phyloP scores from a whole-genome alignment of 2,113 vertebrate species.

The Pituophis catenifer region DNA sequence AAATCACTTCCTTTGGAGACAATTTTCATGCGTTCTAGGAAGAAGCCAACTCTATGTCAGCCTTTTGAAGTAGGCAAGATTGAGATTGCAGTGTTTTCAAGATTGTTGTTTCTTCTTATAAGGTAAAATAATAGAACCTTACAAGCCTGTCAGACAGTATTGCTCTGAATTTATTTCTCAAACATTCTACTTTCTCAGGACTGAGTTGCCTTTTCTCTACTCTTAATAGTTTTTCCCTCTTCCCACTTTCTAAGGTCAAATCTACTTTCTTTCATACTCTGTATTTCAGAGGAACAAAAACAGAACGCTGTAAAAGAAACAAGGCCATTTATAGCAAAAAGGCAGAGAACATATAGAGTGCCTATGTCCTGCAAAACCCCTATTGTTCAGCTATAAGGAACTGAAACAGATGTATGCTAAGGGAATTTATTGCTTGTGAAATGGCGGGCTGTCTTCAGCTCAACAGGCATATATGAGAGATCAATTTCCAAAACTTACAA shows the following conservation, averaged over 20 bases:
- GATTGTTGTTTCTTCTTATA: not conserved
- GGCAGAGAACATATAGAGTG: not conserved
- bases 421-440: not conserved
- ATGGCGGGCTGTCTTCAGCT: not conserved
- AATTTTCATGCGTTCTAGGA: not conserved
- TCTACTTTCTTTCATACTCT: not conserved
- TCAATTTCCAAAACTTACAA: not conserved
- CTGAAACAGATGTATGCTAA: not conserved
- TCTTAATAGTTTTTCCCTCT: not conserved
- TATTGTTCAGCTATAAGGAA: not conserved
- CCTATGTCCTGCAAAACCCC: not conserved
- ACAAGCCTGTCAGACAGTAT: not conserved
- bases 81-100: not conserved
- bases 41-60: not conserved
- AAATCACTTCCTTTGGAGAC: not conserved
- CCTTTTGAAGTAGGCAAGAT: not conserved
- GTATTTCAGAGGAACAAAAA: not conserved
- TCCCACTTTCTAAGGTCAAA: not conserved
- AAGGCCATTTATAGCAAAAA: not conserved
- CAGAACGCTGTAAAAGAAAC: not conserved
- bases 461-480: not conserved
- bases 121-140: not conserved
- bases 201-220: not conserved
- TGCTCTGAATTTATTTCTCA: not conserved
- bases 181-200: not conserved